Base-by-base conservation (phyloP, 92 coral and sea anemone genomes). In the Parazoanthus darwini region DNA sequence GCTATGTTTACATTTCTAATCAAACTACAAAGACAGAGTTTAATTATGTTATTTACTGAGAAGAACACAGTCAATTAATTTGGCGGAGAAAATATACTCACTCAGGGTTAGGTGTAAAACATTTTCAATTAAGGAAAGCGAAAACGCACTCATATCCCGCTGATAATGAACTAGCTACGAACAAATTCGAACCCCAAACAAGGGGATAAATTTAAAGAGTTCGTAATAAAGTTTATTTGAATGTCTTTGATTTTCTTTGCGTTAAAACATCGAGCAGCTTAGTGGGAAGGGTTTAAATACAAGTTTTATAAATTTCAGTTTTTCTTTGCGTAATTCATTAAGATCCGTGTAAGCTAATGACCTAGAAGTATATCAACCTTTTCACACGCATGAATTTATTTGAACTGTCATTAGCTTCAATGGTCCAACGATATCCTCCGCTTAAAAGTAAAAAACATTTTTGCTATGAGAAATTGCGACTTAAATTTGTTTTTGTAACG, bases 31-130 rank as follows among this genome's bases (percentile, higher is more conserved):
- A 91, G 85, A 70, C 88, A 65, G 89, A 92, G 90, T 91, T 91
- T 95, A 92, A 95, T 93, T 89, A 92, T 82, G 94, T 95, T 93
- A 93, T 95, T 95, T 93, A 83, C 92, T 73, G 74, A 73, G 96
- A 89, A 90, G 91, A 91, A 90, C 91, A 91, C 87, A 80, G 92
- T 90, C 94, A 93, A 95, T 92, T 95, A 94, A 87, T 75, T 68
- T 81, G 70, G 90, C 68, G 77, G 86, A 86, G 92, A 87, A 90
- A 92, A 93, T 81, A 79, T 83, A 54, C 72, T 85, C 87, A 90
- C 59, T 82, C 81, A 86, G 87, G 84, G 83, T 74, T 63, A 89
- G 91, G 93, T 93, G 91, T 89, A 91, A 93, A 82, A 85, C 90
- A 88, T 91, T 90, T 89, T 93, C 92, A 95, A 93, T 95, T 90